Conservation (phyloP, 2,888 invertebrate genomes). For the Ecliptopera silaceata region DNA sequence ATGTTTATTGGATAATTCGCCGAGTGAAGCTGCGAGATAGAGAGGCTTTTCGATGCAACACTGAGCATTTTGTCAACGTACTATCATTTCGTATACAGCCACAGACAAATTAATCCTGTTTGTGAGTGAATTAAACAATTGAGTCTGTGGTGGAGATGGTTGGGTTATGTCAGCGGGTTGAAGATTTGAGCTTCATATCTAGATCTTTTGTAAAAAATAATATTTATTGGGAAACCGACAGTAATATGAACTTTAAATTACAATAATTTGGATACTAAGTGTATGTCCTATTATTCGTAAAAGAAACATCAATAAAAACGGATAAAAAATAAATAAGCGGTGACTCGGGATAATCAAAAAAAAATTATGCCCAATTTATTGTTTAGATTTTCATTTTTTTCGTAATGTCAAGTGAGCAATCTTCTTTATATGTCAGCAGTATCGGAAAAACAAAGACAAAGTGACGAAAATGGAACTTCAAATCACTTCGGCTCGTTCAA, state of each 20-base stretch:
- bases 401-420: constrained; percentile 22
- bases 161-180: neutral
- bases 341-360: too few species aligned
- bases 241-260: too few species aligned
- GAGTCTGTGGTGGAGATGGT: constrained; percentile 19
- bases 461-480: constrained; percentile 37
- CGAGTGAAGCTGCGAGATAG: constrained; percentile 72
- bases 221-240: too few species aligned
- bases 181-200: too few species aligned
- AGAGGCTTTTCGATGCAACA: constrained; percentile 78
- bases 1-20: constrained; percentile 82
- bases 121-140: constrained; percentile 29
- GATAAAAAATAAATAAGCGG: too few species aligned
- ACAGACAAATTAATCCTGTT: constrained; percentile 35
- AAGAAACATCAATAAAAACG: too few species aligned
- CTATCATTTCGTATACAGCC: constrained; percentile 42
- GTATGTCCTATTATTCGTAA: too few species aligned
- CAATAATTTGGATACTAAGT: too few species aligned
- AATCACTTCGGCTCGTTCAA: constrained; percentile 46
- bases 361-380: too few species aligned
- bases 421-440: constrained; percentile 29
- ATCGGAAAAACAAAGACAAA: constrained; percentile 39
- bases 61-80: constrained; percentile 68
- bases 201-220: too few species aligned
- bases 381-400: too few species aligned